Conservation (phyloP, 2,888 invertebrate genomes). For the Blastobasis adustella region DNA sequence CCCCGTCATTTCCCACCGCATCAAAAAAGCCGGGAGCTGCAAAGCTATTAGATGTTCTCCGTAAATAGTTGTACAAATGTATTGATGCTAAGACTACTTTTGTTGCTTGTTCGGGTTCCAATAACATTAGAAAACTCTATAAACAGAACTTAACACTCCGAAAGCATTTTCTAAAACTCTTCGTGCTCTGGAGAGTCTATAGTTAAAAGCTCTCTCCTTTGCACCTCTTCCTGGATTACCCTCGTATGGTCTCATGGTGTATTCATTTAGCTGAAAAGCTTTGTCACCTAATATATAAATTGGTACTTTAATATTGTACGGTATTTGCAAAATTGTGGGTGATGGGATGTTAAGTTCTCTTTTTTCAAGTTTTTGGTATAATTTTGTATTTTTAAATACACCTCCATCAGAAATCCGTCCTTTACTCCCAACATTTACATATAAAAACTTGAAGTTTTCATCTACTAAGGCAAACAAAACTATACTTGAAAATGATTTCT, state of each 20-base stretch:
- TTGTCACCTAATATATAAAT: conserved; percentile 4
- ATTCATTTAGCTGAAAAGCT: conserved; percentile 1
- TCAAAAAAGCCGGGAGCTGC: no score
- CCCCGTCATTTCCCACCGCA: no score
- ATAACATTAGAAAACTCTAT: conserved; percentile 15
- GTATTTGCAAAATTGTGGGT: not conserved
- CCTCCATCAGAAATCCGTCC: conserved; percentile 11
- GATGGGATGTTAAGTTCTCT: conserved; percentile 1
- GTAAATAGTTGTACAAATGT: no score
- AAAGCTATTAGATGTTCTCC: no score
- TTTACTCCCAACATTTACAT: conserved; percentile 15
- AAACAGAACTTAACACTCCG: conserved; percentile 3
- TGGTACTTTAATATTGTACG: not conserved
- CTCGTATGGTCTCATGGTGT: conserved; percentile 10
- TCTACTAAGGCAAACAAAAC: conserved; percentile 29
- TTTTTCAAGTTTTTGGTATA: conserved; percentile 11
- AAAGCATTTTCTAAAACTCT: conserved; percentile 12
- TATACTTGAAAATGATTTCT: conserved; percentile 26
- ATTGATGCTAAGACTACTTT: conserved; percentile 1
- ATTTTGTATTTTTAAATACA: conserved; percentile 7
- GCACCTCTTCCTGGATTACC: conserved; percentile 12
- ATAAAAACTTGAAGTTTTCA: conserved; percentile 32
- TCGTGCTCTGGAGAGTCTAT: conserved; percentile 11
- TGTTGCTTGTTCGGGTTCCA: conserved; percentile 19
- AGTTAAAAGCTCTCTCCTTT: conserved; percentile 11